Evolutionary conservation across 2,113 vertebrate genomes (phyloP), one percentile per base, ranked within the genome.

Genomic region (Anhinga rufa): DNA sequence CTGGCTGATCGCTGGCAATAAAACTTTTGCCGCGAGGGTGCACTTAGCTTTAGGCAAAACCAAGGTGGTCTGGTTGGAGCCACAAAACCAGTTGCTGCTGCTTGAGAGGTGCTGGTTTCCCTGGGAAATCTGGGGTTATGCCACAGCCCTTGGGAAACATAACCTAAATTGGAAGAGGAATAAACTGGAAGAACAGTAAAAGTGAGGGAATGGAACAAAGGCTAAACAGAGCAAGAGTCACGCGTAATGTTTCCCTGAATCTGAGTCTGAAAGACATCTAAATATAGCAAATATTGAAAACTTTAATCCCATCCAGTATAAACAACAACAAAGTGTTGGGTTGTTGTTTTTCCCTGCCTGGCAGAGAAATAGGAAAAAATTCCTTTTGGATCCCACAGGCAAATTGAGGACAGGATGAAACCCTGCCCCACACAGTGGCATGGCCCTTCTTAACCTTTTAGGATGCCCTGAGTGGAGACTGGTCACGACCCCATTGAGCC

Each of bases 281-380:
- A 98, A 98, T 96, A 97, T 97, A 98, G 93, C 89, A 95, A 92
- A 93, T 12, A 82, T 17, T 95, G 88, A 97, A 97, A 97, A 89
- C 86, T 93, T 93, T 76, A 69, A 79, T 88, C 68, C 84, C 3
- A 0, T 92, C 98, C 93, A 68, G 74, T 49, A 89, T 85, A 92
- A 97, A 88, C 94, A 84, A 88, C 42, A 95, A 94, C 93, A 96
- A 85, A 92, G 10, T n/a, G 3, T 8, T 1, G 7, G 2, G n/a
- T 11, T 26, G 38, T 40, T 75, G 15, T 96, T 17, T 96, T 91
- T 65, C 32, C 55, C 88, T 94, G 93, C 93, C 97, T 98, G 97
- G 97, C 77, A 83, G 85, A 93, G 86, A 83, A 86, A 86, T 52
- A 75, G 96, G 92, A 86, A 90, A 86, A 86, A 78, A 83, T 34